Evolutionary conservation across 2,113 vertebrate genomes (phyloP).

Genomic region (Paracanthobrama guichenoti): DNA sequence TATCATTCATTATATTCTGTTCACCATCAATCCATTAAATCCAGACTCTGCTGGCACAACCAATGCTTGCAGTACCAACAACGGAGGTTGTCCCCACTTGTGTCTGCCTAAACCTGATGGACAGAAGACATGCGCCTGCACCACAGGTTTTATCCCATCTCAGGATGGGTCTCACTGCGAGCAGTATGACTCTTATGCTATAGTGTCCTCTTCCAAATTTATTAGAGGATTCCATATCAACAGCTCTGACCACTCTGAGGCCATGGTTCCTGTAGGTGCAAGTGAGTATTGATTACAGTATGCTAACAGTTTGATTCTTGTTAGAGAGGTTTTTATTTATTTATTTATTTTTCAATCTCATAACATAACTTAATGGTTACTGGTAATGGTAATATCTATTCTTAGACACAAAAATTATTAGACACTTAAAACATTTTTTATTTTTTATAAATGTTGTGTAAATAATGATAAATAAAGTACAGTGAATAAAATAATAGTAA

Average conservation of each 20-base stretch:
- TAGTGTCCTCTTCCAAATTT: conserved; percentile 64
- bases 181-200: conserved; percentile 71
- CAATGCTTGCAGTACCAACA: conserved; percentile 74
- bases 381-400: no score
- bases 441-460: no score
- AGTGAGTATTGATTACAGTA: conserved; percentile 60
- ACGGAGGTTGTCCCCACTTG: conserved; percentile 73
- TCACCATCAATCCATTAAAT: neutral
- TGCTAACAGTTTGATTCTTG: neutral
- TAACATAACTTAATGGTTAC: no score
- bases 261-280: conserved; percentile 72
- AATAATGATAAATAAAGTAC: no score
- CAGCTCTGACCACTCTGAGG: conserved; percentile 76
- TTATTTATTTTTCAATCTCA: no score
- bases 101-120: conserved; percentile 71
- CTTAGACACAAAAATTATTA: no score
- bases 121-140: conserved; percentile 72
- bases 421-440: no score
- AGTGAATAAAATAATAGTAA: no score
- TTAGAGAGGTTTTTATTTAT: no score
- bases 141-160: conserved; percentile 70
- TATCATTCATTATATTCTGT: neutral
- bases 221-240: conserved; percentile 77
- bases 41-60: conserved; percentile 69
- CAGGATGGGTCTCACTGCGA: conserved; percentile 67